Percentiles rank a stretch among this genome's conserved stretches.
Evolutionary conservation across 2,113 vertebrate genomes (phyloP).

Genomic region (Serinus canaria): DNA sequence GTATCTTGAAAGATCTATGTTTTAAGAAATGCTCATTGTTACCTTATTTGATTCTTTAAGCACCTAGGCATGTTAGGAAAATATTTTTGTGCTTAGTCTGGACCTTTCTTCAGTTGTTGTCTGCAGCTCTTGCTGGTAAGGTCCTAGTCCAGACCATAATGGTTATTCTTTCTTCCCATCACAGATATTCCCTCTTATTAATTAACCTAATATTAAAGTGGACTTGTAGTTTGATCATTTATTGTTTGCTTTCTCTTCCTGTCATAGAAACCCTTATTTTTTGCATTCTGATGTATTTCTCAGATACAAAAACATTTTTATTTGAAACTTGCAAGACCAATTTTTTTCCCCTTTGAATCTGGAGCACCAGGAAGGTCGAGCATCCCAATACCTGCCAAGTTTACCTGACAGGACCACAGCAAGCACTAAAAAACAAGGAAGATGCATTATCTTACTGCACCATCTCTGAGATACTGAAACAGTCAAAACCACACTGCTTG

Average conservation of each 20-base stretch:
- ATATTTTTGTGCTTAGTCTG: background rate
- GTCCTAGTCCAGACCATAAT: background rate
- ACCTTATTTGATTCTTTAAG: background rate
- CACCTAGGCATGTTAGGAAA: background rate
- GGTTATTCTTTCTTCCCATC: background rate
- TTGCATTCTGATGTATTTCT: conserved; percentile 8
- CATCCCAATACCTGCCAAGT: fast-evolving
- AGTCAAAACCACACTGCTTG: background rate
- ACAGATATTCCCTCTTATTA: background rate
- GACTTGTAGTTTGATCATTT: background rate
- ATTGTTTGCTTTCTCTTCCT: conserved; percentile 6
- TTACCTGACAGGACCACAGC: background rate
- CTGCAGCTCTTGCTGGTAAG: background rate
- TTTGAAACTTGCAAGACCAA: background rate
- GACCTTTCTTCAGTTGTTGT: background rate
- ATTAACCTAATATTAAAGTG: background rate
- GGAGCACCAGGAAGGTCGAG: background rate
- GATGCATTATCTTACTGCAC: background rate
- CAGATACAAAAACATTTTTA: background rate
- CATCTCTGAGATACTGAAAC: background rate
- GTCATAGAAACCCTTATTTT: background rate
- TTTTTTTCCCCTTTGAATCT: background rate
- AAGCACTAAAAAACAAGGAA: background rate
- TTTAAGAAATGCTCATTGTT: background rate
- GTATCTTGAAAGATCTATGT: background rate